Base-by-base conservation (phyloP, 1,140 invertebrate species). In the Drosophila lacertosa region DNA sequence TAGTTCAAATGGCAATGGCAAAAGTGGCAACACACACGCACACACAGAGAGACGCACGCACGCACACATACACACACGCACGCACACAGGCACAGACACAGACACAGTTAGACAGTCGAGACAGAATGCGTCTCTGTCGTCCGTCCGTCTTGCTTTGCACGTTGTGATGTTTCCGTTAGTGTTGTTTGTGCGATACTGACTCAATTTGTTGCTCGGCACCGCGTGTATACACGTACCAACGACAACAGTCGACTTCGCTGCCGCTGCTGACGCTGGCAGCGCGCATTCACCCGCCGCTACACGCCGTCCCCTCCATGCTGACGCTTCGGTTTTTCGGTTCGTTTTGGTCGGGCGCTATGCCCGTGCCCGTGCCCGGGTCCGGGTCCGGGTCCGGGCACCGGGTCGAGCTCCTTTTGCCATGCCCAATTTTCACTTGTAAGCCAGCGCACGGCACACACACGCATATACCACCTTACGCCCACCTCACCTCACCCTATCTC, bases 141-240 rank as follows among this genome's bases (percentile, higher is more conserved):
- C 75, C 59, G 55, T 74, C 58, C 63, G 62, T 65, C 53, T 70
- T 67, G 81, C 65, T 88, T 82, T 75, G 60, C 83, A 79, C 83
- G 83, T 74, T 80, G 89, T 80, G 89, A 90, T 90, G 89, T 90
- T 90, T 77, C 89, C 89, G 89, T 90, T 90, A 81, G 82, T 90
- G 80, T 90, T 90, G 89, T 90, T 90, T 90, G 89, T 90, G 89
- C 89, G 89, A 90, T 90, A 90, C 89, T 90, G 83, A 90, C 82
- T 86, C 82, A 86, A 86, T 86, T 86, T 86, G 82, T 86, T 86
- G 82, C 82, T 86, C 82, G 77, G 77, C 81, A 88, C 66, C 74
- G 70, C 76, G 77, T 88, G 67, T 81, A 86, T 82, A 73, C 74
- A 68, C 60, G 51, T 55, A 48, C 22, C 55, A 57, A 29, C 22